Base-by-base conservation (phyloP, 1,140 invertebrate genomes). In the Drosophila parvula region DNA sequence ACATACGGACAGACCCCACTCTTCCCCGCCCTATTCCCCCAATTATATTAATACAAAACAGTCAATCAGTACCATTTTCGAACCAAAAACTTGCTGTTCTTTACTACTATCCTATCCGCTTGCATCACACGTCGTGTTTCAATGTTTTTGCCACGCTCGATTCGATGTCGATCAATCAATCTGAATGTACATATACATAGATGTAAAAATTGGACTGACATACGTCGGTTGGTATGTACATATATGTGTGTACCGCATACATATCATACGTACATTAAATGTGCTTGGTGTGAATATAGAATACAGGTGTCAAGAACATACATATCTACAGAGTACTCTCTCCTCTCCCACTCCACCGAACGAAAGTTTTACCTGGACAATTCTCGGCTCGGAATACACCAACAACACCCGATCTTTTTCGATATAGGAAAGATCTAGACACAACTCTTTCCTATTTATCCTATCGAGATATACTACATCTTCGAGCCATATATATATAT, bases 151-250 rank as follows among this genome's bases (percentile, higher is more conserved):
- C 51, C 68, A 71, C 65, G 38, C 36, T 71, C 51, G 65, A 58
- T 34, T 69, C 65, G 30, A 59, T 57, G 18, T 40, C 28, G 50
- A 43, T 34, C 38, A 38, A 16, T 47, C n/a, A 56, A 60, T 45
- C 18, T 64, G 56, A 71, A 58, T 71, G 69, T 69, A 71, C 68
- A 71, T 58, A 70, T 71, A 43, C 36, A 50, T 73, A 36, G 44
- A 50, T 73, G 65, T 70, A 59, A 48, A 30, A 48, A 30, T 38
- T 30, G 30, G 47, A 36, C 41, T 38, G 65, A 47, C 61, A 45
- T 67, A 67, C 47, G 27, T 30, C 59, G 53, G 59, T 62, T 34
- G 14, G 32, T 61, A 53, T 62, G 59, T 62, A 40, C 58, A 61
- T 61, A 40, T 51, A 47, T 48, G 45, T 60, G 44, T 51, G 30